Evolutionary conservation across 1,140 invertebrate genomes (phyloP).

Genomic region (Drosophila gunungcola): DNA sequence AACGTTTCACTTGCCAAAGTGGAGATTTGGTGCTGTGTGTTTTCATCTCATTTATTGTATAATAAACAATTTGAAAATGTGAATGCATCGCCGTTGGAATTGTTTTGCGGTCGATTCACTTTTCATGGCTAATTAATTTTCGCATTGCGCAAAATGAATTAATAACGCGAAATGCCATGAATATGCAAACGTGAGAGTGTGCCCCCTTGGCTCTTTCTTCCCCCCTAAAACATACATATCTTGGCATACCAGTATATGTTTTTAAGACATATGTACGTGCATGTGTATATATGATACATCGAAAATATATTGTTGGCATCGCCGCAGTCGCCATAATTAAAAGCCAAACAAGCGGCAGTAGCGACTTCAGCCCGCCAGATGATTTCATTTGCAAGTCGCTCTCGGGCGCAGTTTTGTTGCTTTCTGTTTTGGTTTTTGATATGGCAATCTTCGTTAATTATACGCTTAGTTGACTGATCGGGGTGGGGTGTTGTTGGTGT

Average conservation of each 20-base stretch:
- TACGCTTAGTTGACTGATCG: constrained; percentile 57
- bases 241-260: constrained; percentile 21
- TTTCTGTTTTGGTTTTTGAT: constrained; percentile 46
- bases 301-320: constrained; percentile 77
- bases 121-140: constrained; percentile 84
- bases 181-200: constrained; percentile 69
- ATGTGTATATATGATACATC: constrained; percentile 24
- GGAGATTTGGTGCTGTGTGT: constrained; percentile 15
- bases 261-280: not conserved
- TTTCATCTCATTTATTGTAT: constrained; percentile 44
- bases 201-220: not conserved
- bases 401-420: constrained; percentile 24
- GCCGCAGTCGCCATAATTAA: constrained; percentile 78
- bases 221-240: constrained; percentile 40
- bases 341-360: constrained; percentile 74
- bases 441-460: constrained; percentile 72
- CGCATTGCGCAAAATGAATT: constrained; percentile 83
- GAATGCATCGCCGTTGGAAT: constrained; percentile 53
- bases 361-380: constrained; percentile 52
- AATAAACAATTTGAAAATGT: constrained; percentile 64
- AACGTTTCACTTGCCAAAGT: constrained; percentile 27
- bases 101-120: constrained; percentile 81
- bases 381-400: constrained; percentile 75
- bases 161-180: constrained; percentile 77
- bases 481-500: constrained; percentile 16